Base-by-base conservation (phyloP, 1,140 invertebrate species). In the Plutomurus gul region DNA sequence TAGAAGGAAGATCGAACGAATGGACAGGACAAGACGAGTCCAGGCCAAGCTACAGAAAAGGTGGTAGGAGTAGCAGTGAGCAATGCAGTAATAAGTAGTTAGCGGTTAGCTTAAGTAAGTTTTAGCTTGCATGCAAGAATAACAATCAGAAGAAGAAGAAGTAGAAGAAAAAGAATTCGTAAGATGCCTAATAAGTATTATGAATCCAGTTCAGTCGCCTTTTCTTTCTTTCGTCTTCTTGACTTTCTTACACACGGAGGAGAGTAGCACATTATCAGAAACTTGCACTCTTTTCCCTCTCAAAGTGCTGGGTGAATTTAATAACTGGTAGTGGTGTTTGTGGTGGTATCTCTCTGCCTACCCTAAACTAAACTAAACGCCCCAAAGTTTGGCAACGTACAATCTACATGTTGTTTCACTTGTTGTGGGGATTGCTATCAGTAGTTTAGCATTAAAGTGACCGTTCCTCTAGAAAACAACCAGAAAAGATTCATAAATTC, bases 301-400 rank as follows among this genome's bases (percentile, higher is more conserved):
- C 70, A 11, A 2, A 1, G 10, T 71, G 33, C 47, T 49, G 18
- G n/a, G 47, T 11, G 6, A 11, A 51, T 51, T 51, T 51, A 51
- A 47, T 18, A 47, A 47, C 43, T 13, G n/a, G 7, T 27, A 25
- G 25, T 30, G 25, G 56, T n/a, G 18, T 51, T 22, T 10, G 47
- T 51, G 47, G n/a, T 25, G 16, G 11, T 65, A 65, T 65, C 56
- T 65, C 25, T 60, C 22, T 16, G 25, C 56, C 36, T n/a, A 1
- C 18, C 20, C 16, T n/a, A 33, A 16, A 27, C 56, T 36, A 27
- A 13, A n/a, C 56, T n/a, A 18, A 30, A 65, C 30, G 56, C 30
- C 56, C 18, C 30, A 47, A 65, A 65, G 27, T 65, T 65, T 65
- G 56, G 56, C 56, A 65, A 65, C 56, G 56, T 65, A 65, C 56